phyloP scores from a whole-genome alignment of 2,888 invertebrate genomes.

The Ophion costatus region DNA sequence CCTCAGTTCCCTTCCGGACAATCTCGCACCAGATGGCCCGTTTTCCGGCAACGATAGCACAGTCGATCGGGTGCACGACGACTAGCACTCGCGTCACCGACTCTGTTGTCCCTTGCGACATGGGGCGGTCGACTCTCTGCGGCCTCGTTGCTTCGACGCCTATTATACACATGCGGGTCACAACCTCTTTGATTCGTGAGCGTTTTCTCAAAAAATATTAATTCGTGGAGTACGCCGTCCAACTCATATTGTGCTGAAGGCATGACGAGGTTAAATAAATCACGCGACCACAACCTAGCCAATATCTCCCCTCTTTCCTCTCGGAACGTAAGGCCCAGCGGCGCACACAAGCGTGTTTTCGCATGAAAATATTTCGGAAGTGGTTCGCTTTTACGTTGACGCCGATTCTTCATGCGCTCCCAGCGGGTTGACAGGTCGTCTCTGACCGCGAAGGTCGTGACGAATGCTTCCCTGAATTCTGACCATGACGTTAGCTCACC shows the following conservation, averaged over 20 bases:
- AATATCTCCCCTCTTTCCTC: background rate
- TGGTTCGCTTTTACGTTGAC: background rate
- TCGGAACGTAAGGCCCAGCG: background rate
- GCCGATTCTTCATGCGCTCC: background rate
- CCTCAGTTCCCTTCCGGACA: background rate
- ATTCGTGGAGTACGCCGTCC: background rate
- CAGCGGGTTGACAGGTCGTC: background rate
- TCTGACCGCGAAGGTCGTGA: background rate
- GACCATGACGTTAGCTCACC: background rate
- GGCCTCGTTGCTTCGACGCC: too few species aligned
- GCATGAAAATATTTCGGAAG: background rate
- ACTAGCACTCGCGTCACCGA: too few species aligned
- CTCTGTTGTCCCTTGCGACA: too few species aligned
- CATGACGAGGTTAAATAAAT: background rate
- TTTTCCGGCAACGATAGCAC: conserved; percentile 23
- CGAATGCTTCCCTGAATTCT: background rate
- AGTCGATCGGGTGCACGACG: too few species aligned
- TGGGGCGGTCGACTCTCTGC: too few species aligned
- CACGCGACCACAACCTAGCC: background rate
- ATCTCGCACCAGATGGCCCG: background rate
- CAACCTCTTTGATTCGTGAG: too few species aligned
- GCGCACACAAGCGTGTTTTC: background rate
- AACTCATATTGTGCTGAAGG: background rate
- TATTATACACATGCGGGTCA: too few species aligned
- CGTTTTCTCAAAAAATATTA: background rate